Percentiles rank a stretch among this genome's conserved stretches.
These are phyloP conservation scores for Gambelia wislizenii DNA, from an alignment of 2,797 vertebrate species.

Conservation along the genomic window DNA sequence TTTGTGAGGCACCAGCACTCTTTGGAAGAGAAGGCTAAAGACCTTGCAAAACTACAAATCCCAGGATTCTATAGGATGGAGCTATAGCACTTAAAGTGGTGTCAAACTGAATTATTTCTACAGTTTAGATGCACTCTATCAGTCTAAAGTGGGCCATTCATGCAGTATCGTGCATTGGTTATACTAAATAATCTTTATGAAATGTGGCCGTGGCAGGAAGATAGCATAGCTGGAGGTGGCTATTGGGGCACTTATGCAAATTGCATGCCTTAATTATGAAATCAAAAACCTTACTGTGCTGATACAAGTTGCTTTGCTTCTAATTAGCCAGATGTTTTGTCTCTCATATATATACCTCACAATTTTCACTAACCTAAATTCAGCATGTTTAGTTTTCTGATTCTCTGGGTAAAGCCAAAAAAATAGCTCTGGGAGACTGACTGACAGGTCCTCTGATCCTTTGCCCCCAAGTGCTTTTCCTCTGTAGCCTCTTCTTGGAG, in stretches of 20 bases:
- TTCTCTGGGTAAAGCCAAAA: background rate
- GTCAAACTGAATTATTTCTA: no score
- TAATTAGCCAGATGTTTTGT: slow-evolving; percentile 40
- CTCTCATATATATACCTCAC: background rate
- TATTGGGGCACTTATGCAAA: slow-evolving; percentile 47
- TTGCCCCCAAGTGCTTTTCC: slow-evolving; percentile 9
- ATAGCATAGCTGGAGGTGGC: slow-evolving; percentile 43
- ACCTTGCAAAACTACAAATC: no score
- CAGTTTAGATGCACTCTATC: no score
- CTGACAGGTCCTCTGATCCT: slow-evolving; percentile 1
- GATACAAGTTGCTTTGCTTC: slow-evolving; percentile 50
- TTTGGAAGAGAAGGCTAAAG: no score
- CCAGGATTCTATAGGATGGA: no score
- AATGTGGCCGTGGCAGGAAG: slow-evolving; percentile 2
- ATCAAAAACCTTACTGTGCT: slow-evolving; percentile 35
- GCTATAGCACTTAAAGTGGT: no score
- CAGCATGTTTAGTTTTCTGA: slow-evolving; percentile 15
- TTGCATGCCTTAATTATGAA: slow-evolving; percentile 33
- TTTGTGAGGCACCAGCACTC: no score
- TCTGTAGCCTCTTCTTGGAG: background rate
- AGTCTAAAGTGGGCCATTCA: background rate
- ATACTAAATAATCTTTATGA: slow-evolving; percentile 31
- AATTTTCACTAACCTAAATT: slow-evolving; percentile 40
- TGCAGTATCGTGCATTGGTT: background rate
- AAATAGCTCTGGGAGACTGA: slow-evolving; percentile 16